Percentiles rank a stretch among this genome's conserved stretches.
These are phyloP conservation scores for Bungarus multicinctus DNA, from an alignment of 2,113 vertebrate species.

Conservation along the genomic window DNA sequence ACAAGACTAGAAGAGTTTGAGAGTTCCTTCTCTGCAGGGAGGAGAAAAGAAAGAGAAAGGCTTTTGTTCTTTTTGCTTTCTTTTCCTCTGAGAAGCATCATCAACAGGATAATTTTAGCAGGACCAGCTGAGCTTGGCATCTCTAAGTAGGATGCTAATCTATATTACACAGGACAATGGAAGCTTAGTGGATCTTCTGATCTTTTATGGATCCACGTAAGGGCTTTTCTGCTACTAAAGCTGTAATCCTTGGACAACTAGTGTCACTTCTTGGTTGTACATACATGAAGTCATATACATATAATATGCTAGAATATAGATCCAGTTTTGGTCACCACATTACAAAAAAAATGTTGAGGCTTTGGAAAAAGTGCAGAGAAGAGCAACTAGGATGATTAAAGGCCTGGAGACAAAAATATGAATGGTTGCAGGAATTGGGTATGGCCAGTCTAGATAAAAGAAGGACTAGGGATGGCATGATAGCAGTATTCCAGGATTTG, in stretches of 20 bases:
- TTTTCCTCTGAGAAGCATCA: not conserved
- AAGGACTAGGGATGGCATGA: not conserved
- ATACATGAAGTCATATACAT: not conserved
- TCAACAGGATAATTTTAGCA: conserved; percentile 10
- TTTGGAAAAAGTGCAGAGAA: not conserved
- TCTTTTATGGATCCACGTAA: not conserved
- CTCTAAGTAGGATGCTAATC: not conserved
- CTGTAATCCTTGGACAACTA: not conserved
- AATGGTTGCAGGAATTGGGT: not conserved
- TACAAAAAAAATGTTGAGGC: not conserved
- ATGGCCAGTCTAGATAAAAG: not conserved
- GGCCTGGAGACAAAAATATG: not conserved
- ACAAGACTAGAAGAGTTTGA: conserved; percentile 34
- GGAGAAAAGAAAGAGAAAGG: not conserved
- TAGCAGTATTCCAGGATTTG: not conserved
- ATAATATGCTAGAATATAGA: not conserved
- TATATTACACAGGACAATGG: not conserved
- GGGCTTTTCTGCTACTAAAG: not conserved
- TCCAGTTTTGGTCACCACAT: not conserved
- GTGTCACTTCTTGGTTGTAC: not conserved
- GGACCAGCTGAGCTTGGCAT: not conserved
- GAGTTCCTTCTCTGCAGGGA: conserved; percentile 3
- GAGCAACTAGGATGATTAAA: not conserved
- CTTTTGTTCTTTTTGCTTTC: not conserved
- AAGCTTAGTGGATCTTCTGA: not conserved